phyloP scores from a whole-genome alignment of 2,797 vertebrate genomes.

The Scarus forsteni region DNA sequence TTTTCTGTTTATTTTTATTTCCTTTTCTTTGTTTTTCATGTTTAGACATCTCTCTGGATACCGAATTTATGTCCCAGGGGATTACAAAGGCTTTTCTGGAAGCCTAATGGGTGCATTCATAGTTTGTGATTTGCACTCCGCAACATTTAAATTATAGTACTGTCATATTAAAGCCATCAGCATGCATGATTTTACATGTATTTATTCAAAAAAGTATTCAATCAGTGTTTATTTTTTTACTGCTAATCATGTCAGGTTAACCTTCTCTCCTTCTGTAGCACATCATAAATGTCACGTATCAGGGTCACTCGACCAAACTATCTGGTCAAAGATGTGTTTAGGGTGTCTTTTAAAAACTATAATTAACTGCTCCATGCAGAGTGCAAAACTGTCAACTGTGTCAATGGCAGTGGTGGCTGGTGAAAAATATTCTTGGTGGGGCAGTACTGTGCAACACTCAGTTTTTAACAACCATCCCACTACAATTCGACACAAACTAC shows the following conservation, averaged over 20 bases:
- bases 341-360: no score
- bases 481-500: no score
- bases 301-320: not conserved
- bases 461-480: no score
- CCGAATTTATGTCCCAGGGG: conserved; percentile 13
- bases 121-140: conserved; percentile 26
- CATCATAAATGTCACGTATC: no score
- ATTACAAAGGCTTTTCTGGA: conserved; percentile 26
- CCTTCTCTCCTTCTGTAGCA: not conserved
- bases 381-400: no score
- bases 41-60: conserved; percentile 16
- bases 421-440: no score
- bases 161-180: conserved; percentile 3
- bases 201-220: not conserved
- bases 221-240: not conserved
- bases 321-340: no score
- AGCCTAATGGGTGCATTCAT: conserved; percentile 31
- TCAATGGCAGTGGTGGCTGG: no score
- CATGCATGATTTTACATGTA: not conserved
- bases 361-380: no score
- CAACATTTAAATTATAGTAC: not conserved
- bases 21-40: not conserved
- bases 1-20: conserved; percentile 1
- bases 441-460: no score
- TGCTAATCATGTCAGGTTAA: not conserved